Conservation (phyloP, 2,797 vertebrate species). For the Anomalospiza imberbis region DNA sequence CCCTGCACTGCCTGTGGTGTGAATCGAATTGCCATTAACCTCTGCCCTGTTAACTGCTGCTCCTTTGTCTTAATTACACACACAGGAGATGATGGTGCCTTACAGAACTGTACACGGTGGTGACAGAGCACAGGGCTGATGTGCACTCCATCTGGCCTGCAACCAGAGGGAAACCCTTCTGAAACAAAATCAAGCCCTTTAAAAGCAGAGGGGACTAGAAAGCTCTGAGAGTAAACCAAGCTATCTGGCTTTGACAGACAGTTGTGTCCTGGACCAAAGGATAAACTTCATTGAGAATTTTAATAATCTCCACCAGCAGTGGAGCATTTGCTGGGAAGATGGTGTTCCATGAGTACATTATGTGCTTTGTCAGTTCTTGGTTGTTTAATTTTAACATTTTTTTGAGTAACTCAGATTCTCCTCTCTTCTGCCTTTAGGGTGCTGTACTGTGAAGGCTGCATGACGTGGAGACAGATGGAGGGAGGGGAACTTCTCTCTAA, state of each 20-base stretch:
- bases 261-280: neutral
- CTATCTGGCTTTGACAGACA: neutral
- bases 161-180: neutral
- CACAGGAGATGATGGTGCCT: neutral
- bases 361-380: neutral
- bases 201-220: neutral
- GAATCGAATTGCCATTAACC: neutral
- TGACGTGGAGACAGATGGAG: neutral
- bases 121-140: accelerated
- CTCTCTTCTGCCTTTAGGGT: neutral
- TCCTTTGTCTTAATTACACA: neutral
- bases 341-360: neutral
- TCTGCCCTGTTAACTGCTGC: neutral
- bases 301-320: neutral
- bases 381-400: neutral
- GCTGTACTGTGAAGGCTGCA: neutral
- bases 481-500: neutral
- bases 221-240: neutral
- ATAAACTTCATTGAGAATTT: neutral
- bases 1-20: accelerated
- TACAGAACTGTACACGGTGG: accelerated
- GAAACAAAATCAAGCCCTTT: neutral
- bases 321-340: neutral
- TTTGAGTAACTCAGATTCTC: neutral
- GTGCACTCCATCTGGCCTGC: neutral